These are phyloP conservation scores for Diarsia mendica DNA, from an alignment of 2,888 invertebrate genomes.

Conservation along the genomic window DNA sequence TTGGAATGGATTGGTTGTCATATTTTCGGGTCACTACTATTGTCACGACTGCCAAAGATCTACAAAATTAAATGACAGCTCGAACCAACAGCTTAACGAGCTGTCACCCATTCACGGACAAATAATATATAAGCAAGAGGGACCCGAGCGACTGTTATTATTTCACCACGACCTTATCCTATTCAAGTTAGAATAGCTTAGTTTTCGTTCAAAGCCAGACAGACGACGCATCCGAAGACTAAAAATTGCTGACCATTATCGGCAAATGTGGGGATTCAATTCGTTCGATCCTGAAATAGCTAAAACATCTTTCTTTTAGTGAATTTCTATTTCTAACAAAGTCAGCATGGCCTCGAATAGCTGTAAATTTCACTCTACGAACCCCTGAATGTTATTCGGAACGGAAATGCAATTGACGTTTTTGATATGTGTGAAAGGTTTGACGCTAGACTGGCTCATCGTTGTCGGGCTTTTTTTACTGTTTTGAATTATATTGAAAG, in stretches of 20 bases:
- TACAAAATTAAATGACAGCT: too few relatives aligned
- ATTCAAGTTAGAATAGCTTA: not conserved
- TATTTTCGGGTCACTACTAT: too few relatives aligned
- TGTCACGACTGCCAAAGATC: too few relatives aligned
- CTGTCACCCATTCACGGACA: too few relatives aligned
- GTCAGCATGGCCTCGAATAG: not conserved
- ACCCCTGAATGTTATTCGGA: not conserved
- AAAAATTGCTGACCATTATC: not conserved
- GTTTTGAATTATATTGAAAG: not conserved
- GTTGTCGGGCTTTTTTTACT: not conserved
- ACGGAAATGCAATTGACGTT: not conserved
- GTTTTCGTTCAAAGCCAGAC: too few relatives aligned
- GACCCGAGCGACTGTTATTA: too few relatives aligned
- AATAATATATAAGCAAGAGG: too few relatives aligned
- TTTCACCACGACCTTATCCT: not conserved
- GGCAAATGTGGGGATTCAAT: not conserved
- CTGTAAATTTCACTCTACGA: not conserved
- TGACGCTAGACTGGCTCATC: not conserved
- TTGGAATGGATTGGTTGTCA: too few relatives aligned
- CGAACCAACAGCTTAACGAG: too few relatives aligned
- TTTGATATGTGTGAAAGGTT: not conserved
- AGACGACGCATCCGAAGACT: too few relatives aligned
- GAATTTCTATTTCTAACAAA: conserved; percentile 1
- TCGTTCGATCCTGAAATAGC: conserved; percentile 2
- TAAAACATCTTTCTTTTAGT: not conserved